These are phyloP conservation scores for Formica selysi DNA, from an alignment of 1,140 invertebrate species.

Conservation along the genomic window DNA sequence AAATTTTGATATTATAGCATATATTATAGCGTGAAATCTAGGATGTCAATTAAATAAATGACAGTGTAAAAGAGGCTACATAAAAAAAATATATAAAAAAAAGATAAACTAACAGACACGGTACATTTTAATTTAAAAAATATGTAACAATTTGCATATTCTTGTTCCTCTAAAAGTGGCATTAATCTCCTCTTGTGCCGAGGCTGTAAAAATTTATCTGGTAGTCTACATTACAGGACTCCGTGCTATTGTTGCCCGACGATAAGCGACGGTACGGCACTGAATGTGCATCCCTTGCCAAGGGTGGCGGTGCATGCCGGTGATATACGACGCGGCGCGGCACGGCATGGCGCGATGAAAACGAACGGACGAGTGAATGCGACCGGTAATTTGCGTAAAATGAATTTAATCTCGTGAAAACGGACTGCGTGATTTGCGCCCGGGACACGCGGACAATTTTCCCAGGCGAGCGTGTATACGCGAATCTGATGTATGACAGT, in stretches of 20 bases:
- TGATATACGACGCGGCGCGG: conserved; percentile 56
- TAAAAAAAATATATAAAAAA: no score
- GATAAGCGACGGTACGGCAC: conserved; percentile 44
- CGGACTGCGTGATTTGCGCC: conserved; percentile 59
- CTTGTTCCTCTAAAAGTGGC: conserved; percentile 33
- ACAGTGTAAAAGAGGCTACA: no score
- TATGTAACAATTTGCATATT: conserved; percentile 22
- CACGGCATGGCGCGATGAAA: conserved; percentile 54
- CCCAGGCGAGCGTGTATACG: conserved; percentile 22
- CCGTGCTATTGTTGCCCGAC: conserved; percentile 28
- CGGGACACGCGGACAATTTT: conserved; percentile 29
- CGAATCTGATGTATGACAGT: conserved; percentile 10
- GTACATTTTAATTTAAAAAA: conserved; percentile 28
- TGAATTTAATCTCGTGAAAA: conserved; percentile 71
- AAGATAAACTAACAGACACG: neutral
- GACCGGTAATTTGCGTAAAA: conserved; percentile 70
- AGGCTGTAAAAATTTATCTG: conserved; percentile 42
- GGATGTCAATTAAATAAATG: no score
- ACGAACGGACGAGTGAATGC: conserved; percentile 60
- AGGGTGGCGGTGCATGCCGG: conserved; percentile 20
- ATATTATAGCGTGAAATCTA: no score
- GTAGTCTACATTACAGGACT: conserved; percentile 25
- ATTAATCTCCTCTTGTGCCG: conserved; percentile 21
- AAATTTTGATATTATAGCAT: no score
- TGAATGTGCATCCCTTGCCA: conserved; percentile 50